Conservation (phyloP, 1,140 invertebrate genomes). For the Drosophila nikananu region DNA sequence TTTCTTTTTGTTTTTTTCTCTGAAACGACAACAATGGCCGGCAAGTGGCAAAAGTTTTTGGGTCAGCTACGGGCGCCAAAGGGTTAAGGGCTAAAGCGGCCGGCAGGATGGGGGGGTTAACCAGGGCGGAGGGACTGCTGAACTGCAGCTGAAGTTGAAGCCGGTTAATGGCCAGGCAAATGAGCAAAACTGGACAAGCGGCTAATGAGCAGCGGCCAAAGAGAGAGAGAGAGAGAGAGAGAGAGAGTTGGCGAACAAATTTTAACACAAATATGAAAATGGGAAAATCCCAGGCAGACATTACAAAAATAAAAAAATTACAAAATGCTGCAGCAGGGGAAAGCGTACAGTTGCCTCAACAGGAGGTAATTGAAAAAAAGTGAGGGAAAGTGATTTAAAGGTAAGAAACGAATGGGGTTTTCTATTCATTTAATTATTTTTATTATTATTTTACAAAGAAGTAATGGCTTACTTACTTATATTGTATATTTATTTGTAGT, state of each 20-base stretch:
- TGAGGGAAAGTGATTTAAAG: neutral
- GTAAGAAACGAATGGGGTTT: neutral
- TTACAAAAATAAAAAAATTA: conserved; percentile 17
- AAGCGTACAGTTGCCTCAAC: conserved; percentile 16
- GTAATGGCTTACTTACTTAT: neutral
- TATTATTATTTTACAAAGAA: neutral
- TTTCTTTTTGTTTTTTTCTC: neutral
- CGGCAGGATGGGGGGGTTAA: conserved; percentile 2
- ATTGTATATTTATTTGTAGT: neutral
- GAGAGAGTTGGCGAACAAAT: conserved; percentile 29
- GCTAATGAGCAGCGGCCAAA: conserved; percentile 68
- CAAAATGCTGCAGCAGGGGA: neutral
- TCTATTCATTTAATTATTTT: neutral
- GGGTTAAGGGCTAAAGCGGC: conserved; percentile 53
- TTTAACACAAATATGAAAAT: conserved; percentile 40
- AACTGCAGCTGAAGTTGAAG: conserved; percentile 53
- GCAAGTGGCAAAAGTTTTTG: conserved; percentile 74
- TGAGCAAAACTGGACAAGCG: conserved; percentile 63
- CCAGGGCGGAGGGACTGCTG: neutral
- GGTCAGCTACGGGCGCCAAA: conserved; percentile 56
- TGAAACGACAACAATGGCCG: conserved; percentile 73
- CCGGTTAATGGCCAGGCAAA: conserved; percentile 78
- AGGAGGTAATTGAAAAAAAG: conserved; percentile 6
- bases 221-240: conserved; percentile 8
- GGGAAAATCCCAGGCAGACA: conserved; percentile 27